phyloP scores from a whole-genome alignment of 2,113 vertebrate species.

The Pyrgilauda ruficollis region DNA sequence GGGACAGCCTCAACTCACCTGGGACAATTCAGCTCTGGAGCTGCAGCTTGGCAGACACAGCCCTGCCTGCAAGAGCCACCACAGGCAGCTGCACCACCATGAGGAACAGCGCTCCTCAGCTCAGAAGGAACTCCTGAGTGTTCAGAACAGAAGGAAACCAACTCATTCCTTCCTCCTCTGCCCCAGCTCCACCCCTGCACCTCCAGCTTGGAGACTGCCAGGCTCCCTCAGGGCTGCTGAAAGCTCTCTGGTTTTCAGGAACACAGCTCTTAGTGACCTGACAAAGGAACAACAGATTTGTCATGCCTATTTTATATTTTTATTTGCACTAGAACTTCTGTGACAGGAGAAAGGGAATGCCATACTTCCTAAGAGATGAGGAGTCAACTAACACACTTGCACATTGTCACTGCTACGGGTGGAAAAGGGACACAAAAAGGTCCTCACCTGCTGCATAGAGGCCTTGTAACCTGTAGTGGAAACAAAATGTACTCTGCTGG shows the following conservation, averaged over 20 bases:
- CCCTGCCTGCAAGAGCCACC: background rate
- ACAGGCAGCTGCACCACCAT: background rate
- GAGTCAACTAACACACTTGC: background rate
- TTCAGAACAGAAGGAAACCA: background rate
- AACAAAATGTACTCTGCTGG: background rate
- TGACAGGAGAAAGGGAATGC: background rate
- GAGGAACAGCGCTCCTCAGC: background rate
- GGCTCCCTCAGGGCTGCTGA: accelerated
- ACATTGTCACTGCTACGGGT: accelerated
- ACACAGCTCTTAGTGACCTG: background rate
- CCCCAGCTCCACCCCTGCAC: background rate
- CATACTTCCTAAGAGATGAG: background rate
- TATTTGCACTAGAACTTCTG: background rate
- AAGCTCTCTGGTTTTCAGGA: background rate
- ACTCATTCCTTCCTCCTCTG: background rate
- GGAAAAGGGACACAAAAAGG: background rate
- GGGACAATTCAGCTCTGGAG: background rate
- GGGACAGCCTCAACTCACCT: background rate
- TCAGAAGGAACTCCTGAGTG: no score
- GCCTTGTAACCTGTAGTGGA: background rate
- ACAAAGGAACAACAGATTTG: background rate
- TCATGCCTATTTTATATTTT: background rate
- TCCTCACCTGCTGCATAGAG: background rate
- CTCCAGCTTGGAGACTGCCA: background rate
- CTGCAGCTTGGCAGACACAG: background rate